Conservation (phyloP, 2,797 vertebrate genomes). For the Galago senegalensis region DNA sequence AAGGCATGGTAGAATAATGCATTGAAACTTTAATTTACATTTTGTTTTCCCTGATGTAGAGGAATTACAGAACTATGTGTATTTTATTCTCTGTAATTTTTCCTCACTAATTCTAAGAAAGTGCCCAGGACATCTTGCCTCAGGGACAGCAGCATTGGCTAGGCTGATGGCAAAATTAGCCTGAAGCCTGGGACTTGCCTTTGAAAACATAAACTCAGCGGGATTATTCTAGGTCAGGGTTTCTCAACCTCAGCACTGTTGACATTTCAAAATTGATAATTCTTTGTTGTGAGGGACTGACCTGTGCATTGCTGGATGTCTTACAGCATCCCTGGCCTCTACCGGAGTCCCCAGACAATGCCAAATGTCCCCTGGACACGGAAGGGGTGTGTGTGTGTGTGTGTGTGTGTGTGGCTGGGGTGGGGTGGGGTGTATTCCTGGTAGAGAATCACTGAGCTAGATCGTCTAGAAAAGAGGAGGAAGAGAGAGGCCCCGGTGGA, state of each 20-base stretch:
- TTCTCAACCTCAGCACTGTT: not conserved
- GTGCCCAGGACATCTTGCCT: constrained; percentile 45
- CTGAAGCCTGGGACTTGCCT: constrained; percentile 13
- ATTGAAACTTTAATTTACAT: constrained; percentile 72
- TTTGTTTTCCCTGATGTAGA: constrained; percentile 66
- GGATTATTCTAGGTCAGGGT: not conserved
- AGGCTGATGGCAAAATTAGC: constrained; percentile 31
- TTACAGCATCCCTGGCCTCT: not conserved
- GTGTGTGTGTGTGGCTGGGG: no score
- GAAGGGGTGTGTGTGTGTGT: no score
- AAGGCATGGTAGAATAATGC: constrained; percentile 69
- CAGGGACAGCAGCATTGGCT: not conserved
- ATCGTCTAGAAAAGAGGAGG: not conserved
- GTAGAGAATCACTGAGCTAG: not conserved
- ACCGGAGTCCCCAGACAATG: not conserved
- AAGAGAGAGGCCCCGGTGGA: not conserved
- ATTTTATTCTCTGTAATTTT: constrained; percentile 59
- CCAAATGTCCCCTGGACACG: not conserved
- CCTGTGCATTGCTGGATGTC: not conserved
- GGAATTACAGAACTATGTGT: constrained; percentile 36
- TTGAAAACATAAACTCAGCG: not conserved
- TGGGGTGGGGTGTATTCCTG: not conserved
- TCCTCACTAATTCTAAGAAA: constrained; percentile 39
- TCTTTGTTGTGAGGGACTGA: not conserved
- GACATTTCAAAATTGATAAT: not conserved